Percentiles rank a stretch among this genome's conserved stretches.
Conservation (phyloP, 2,797 vertebrate species). For the Tiaroga cobitis region DNA sequence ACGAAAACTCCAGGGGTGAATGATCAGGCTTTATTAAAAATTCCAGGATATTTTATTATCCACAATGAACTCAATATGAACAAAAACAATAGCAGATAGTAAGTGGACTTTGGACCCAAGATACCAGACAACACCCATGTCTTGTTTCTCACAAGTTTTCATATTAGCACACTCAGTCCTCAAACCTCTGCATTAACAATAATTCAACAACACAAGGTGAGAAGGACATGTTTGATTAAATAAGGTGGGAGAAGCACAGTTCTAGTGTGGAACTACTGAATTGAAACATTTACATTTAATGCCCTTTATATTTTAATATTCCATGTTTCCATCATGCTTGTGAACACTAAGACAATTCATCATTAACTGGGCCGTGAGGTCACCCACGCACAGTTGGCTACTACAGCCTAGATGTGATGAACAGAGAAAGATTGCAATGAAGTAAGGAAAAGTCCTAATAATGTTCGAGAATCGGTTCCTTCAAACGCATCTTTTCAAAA, state of each 20-base stretch:
- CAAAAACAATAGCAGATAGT: conserved; percentile 21
- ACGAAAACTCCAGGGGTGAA: conserved; percentile 1
- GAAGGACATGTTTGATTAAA: conserved; percentile 26
- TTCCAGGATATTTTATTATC: neutral
- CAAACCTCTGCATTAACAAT: conserved; percentile 41
- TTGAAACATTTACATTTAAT: neutral
- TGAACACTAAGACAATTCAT: neutral
- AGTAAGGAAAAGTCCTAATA: neutral
- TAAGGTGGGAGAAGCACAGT: neutral
- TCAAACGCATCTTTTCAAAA: neutral
- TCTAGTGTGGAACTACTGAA: neutral
- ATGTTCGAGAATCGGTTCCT: neutral
- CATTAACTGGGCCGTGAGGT: conserved; percentile 6
- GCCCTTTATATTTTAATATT: neutral
- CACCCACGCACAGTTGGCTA: neutral
- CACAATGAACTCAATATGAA: conserved; percentile 26
- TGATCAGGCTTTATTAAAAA: neutral
- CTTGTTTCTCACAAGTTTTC: neutral
- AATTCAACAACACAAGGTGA: conserved; percentile 40
- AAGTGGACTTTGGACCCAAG: conserved; percentile 35
- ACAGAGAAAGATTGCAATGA: neutral
- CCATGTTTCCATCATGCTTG: neutral
- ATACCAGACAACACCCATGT: conserved; percentile 33
- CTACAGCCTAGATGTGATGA: neutral
- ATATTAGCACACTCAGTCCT: neutral